phyloP scores from a whole-genome alignment of 2,888 invertebrate genomes.

The Zelleria hepariella region DNA sequence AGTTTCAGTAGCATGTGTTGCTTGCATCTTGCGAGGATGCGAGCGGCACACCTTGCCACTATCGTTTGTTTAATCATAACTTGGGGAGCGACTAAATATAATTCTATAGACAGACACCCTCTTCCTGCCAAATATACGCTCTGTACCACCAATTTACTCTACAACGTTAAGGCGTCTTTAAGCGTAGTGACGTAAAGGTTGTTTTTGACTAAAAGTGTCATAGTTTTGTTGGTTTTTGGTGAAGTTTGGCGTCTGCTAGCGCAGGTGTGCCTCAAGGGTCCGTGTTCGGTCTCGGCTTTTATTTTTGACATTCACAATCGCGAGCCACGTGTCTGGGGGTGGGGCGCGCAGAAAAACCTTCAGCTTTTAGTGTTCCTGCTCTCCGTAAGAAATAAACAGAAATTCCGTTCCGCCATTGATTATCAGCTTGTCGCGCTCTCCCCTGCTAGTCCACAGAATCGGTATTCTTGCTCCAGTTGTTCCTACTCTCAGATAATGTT shows the following conservation, averaged over 20 bases:
- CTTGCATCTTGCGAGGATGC: background rate
- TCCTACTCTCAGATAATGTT: too few relatives aligned
- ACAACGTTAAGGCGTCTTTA: conserved; percentile 14
- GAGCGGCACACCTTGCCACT: conserved; percentile 56
- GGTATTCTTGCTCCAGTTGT: background rate
- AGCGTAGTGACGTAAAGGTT: conserved; percentile 20
- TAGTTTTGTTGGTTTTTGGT: conserved; percentile 2
- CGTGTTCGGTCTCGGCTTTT: conserved; percentile 46
- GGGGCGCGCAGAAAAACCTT: conserved; percentile 55
- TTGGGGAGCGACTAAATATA: conserved; percentile 67
- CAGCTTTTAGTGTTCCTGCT: conserved; percentile 48
- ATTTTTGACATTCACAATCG: conserved; percentile 59
- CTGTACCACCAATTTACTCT: conserved; percentile 29
- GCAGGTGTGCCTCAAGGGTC: conserved; percentile 67
- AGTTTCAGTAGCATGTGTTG: background rate
- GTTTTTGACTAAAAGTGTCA: background rate
- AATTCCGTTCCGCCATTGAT: background rate
- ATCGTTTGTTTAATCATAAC: conserved; percentile 63
- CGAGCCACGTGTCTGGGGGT: conserved; percentile 61
- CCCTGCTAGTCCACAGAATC: background rate
- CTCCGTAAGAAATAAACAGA: conserved; percentile 12
- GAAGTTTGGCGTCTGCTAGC: conserved; percentile 24
- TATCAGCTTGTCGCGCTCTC: background rate
- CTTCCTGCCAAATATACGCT: conserved; percentile 67
- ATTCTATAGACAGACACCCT: conserved; percentile 68